Base-by-base conservation (phyloP, 2,888 invertebrate species). In the Helleia helle region DNA sequence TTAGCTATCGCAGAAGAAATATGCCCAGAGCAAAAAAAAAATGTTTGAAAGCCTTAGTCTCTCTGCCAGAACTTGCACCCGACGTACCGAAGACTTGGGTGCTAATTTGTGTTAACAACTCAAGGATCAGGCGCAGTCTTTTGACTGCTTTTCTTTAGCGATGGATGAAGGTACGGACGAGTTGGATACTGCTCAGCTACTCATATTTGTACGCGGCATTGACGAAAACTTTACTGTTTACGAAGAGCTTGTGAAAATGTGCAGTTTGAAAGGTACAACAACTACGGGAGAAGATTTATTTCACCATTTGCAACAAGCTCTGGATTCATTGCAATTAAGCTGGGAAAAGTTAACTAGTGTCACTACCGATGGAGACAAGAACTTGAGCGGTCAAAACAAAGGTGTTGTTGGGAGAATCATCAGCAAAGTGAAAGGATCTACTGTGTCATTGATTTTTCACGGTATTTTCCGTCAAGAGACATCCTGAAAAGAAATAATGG, bases 101-200 rank as follows among this genome's bases (percentile, higher is more conserved):
- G n/a, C n/a, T n/a, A n/a, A n/a, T n/a, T n/a, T n/a, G n/a, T n/a
- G n/a, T 25, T 22, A 37, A 26, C 37, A 24, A 46, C 43, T 51
- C 36, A 36, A 38, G 38, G 43, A 43, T 41, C 50, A 50, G 44
- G 48, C 44, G 37, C 44, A 34, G 26, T 12, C 18, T 26, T 40
- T 50, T 41, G 37, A 41, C 28, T 41, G 41, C 28, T 41, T 46
- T 39, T 50, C 48, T 44, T 25, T 51, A 42, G 49, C 48, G 11
- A 46, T 34, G 17, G 52, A 55, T 43, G 52, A 55, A 56, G 55
- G 52, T 49, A 49, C 41, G 36, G 53, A 47, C 40, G 44, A 47
- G 14, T 41, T 41, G 24, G 48, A 48, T 44, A 47, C 42, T 34
- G 44, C 47, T 9, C 42, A 44, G 44, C 30, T 47, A 14, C 29